Base-by-base conservation (phyloP, 1,140 invertebrate species). In the Drosophila auraria region DNA sequence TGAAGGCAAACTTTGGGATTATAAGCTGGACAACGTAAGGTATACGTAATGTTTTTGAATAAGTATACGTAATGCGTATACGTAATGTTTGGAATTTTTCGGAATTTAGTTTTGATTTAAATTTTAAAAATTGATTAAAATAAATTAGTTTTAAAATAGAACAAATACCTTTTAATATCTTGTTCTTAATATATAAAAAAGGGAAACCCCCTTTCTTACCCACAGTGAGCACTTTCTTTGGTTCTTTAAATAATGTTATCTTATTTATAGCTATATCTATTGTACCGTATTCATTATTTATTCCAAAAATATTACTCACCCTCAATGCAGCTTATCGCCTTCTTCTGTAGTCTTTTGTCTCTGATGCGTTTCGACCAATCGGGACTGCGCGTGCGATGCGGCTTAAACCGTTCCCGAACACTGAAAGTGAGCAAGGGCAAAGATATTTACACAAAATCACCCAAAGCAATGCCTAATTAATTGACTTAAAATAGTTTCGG, bases 311-410 rank as follows among this genome's bases (percentile, higher is more conserved):
- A 17, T 25, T 20, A 65, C 87, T 91, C 60, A 92, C 87, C 91
- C 58, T 91, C 92, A 59, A 90, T 90, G 78, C 83, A 93, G 82
- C 84, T 90, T 68, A 72, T 93, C 27, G 69, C 86, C 82, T 92
- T 92, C 33, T 91, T 87, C 87, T 94, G 78, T 76, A 91, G 90
- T 86, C 93, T 91, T 82, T 94, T 93, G 79, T 93, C 93, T 73
- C 93, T 83, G 33, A 93, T 93, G 72, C 93, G 91, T 65, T 93
- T 92, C 23, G 93, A 93, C 94, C 94, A 94, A 79, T 93, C 93
- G 6, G 93, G 82, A 61, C 89, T 93, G 59, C 83, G 76, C 15
- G 47, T 79, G 20, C 93, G 93, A 80, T 93, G 93, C 8, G 74
- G 78, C 76, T 93, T 94, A 50, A 92, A 89, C 40, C 84, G 79